Evolutionary conservation across 2,113 vertebrate genomes (phyloP).

Genomic region (Vireo altiloquus): DNA sequence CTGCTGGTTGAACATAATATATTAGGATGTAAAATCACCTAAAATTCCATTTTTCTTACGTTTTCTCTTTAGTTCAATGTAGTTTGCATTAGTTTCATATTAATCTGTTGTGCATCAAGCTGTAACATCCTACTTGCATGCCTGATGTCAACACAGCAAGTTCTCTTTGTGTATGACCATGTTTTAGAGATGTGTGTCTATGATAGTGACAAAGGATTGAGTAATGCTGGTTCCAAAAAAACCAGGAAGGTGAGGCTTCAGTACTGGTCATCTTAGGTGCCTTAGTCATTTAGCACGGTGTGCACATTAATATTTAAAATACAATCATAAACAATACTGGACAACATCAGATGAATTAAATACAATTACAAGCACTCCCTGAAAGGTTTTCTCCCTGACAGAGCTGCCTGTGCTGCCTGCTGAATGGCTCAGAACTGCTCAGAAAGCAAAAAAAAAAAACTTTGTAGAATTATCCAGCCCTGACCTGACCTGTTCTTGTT

Average conservation of each 20-base stretch:
- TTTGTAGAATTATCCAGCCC: background rate
- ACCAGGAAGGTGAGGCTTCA: background rate
- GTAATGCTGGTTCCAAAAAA: background rate
- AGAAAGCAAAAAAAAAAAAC: background rate
- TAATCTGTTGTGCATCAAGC: background rate
- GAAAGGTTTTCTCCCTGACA: background rate
- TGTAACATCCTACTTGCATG: background rate
- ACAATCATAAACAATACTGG: background rate
- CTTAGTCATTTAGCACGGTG: background rate
- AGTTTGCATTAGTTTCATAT: background rate
- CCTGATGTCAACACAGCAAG: background rate
- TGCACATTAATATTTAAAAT: background rate
- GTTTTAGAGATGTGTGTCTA: background rate
- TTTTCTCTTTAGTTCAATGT: background rate
- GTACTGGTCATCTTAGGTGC: background rate
- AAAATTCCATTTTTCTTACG: background rate
- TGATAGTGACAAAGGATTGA: background rate
- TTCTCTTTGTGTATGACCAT: background rate
- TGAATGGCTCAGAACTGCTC: background rate
- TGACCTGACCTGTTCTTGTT: background rate
- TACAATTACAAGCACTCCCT: rapidly evolving
- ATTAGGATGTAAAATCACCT: background rate
- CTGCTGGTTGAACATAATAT: background rate
- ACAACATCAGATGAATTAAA: background rate
- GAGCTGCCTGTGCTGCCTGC: background rate